Conservation (phyloP, 2,797 vertebrate genomes). For the Setipinna tenuifilis region DNA sequence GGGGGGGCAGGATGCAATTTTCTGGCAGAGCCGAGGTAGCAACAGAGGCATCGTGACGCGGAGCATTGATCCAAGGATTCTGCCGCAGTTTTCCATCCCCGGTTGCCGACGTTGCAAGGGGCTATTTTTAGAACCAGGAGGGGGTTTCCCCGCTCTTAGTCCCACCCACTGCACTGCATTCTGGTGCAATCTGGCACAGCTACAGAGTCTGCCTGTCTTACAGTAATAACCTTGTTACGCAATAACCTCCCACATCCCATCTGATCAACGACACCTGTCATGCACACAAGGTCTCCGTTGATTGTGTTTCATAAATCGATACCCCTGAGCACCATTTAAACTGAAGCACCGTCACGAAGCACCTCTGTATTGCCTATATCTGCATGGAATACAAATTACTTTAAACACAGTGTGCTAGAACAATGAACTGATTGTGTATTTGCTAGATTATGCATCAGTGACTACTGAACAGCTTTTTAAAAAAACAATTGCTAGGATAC, state of each 20-base stretch:
- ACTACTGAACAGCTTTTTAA: not conserved
- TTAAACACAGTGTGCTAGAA: not conserved
- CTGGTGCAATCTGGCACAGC: conserved; percentile 65
- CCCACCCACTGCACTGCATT: conserved; percentile 63
- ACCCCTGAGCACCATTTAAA: not conserved
- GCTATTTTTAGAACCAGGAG: conserved; percentile 75
- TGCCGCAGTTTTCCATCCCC: conserved; percentile 63
- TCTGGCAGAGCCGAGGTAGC: conserved; percentile 50
- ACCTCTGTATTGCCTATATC: not conserved
- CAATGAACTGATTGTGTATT: not conserved
- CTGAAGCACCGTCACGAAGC: not conserved
- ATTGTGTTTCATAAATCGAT: conserved; percentile 29
- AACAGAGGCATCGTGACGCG: conserved; percentile 62
- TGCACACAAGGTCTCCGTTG: conserved; percentile 20
- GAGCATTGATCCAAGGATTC: conserved; percentile 66
- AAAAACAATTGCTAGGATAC: not conserved
- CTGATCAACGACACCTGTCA: not conserved
- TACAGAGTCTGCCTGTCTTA: conserved; percentile 37
- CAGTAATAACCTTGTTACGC: conserved; percentile 29
- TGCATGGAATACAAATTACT: not conserved
- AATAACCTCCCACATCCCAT: conserved; percentile 26
- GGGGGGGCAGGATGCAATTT: conserved; percentile 9
- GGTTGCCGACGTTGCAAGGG: conserved; percentile 44
- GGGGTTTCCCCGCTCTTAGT: conserved; percentile 67
- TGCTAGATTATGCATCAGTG: not conserved